Evolutionary conservation across 2,113 vertebrate genomes (phyloP).

Genomic region (Brachypteracias leptosomus): DNA sequence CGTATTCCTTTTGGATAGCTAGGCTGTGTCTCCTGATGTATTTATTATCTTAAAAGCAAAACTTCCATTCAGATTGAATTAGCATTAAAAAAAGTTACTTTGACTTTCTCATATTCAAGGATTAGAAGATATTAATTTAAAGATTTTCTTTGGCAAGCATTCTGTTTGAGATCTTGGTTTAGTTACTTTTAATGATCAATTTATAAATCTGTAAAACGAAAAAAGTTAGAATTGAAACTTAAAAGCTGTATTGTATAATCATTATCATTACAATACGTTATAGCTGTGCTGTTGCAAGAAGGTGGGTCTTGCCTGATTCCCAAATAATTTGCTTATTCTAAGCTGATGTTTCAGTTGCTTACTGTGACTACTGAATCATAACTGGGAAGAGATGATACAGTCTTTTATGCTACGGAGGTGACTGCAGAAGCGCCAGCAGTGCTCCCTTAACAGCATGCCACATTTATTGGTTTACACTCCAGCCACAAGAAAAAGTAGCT

Average conservation of each 20-base stretch:
- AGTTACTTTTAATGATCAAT: neutral
- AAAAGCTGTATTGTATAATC: neutral
- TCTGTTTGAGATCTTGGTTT: neutral
- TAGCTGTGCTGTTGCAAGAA: neutral
- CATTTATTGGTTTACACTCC: neutral
- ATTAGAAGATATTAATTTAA: neutral
- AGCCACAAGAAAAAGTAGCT: neutral
- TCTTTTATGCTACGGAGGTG: neutral
- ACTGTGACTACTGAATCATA: neutral
- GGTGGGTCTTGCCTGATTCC: neutral
- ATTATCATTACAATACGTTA: neutral
- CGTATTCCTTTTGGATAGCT: neutral
- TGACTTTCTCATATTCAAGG: neutral
- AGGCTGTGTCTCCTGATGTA: neutral
- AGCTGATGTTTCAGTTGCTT: neutral
- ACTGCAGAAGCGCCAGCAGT: neutral
- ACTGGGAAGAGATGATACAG: neutral
- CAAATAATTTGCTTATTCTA: neutral
- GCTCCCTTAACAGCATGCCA: neutral
- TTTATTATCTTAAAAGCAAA: neutral
- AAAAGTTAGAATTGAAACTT: neutral
- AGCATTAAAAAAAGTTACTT: neutral
- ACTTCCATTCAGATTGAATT: neutral
- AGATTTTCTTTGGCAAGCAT: neutral
- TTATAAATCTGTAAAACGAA: neutral